Evolutionary conservation across 2,888 invertebrate genomes (phyloP), one percentile per base, ranked within the genome.

Genomic region (Clanis bilineata): DNA sequence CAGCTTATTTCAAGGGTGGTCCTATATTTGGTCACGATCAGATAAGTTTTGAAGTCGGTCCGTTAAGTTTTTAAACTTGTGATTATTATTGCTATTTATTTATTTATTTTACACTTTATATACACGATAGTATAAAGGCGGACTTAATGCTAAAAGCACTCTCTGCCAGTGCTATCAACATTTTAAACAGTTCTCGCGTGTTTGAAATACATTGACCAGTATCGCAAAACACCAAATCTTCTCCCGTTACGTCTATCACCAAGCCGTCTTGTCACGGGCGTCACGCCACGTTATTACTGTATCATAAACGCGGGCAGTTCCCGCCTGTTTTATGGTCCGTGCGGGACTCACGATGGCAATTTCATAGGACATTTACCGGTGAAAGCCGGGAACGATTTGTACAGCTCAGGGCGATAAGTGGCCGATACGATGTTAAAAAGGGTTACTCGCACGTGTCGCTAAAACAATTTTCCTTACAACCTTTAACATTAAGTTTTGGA

Each of bases 311-410:
- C 82, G 82, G 80, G 83, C 78, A 79, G 71, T 80, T 79, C 77
- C 74, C 65, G 72, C 73, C 79, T 88, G 78, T 71, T 90, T 89
- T 90, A 91, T 86, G 79, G 79, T 70, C 78, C 61, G 74, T 72
- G 81, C 86, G 88, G 79, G 86, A 85, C 86, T 89, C 89, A 89
- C 90, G 90, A 90, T 82, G 79, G 81, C 88, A 88, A 90, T 90
- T 89, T 87, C 82, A 75, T 84, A 80, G 84, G 84, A 87, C 85
- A 84, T 87, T 89, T 86, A 82, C 79, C 72, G 77, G 79, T 71
- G 82, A 84, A 83, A 84, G 82, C 74, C 71, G 60, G 71, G 69
- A 79, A 81, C 83, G 80, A 87, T 87, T 87, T 86, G 89, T 83
- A 69, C 74, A 69, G 78, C 82, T 81, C 69, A 70, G 61, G 79